phyloP scores from a whole-genome alignment of 1,140 invertebrate species.

The Drosophila micromelanica region DNA sequence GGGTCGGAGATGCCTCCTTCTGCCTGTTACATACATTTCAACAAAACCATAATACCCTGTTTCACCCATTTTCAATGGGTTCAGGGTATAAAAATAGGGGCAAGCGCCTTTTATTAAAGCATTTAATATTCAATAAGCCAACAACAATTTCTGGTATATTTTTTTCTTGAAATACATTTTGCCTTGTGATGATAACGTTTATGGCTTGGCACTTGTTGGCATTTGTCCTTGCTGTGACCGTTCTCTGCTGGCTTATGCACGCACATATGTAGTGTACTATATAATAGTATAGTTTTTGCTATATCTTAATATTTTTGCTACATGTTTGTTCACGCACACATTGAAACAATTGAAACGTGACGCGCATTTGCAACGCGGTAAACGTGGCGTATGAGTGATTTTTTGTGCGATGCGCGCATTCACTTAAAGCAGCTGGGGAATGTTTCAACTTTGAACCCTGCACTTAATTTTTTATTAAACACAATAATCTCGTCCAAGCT shows the following conservation, averaged over 20 bases:
- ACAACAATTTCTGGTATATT: background rate
- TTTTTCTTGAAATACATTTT: conserved; percentile 12
- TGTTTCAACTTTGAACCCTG: conserved; percentile 72
- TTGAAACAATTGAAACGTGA: conserved; percentile 79
- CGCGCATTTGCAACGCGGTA: conserved; percentile 56
- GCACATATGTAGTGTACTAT: conserved; percentile 38
- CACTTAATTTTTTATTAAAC: conserved; percentile 80
- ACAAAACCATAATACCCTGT: too few species aligned
- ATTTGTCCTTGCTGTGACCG: conserved; percentile 75
- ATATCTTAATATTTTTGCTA: conserved; percentile 68
- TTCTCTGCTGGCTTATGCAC: conserved; percentile 10
- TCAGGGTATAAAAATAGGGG: too few species aligned
- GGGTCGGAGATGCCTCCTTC: too few species aligned
- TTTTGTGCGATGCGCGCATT: conserved; percentile 40
- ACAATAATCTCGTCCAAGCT: conserved; percentile 58
- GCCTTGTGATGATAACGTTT: conserved; percentile 64
- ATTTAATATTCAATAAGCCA: conserved; percentile 15
- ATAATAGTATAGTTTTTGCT: conserved; percentile 35
- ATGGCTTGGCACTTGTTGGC: conserved; percentile 68
- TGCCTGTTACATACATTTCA: too few species aligned
- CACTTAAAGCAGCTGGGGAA: conserved; percentile 68
- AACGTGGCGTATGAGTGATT: conserved; percentile 69
- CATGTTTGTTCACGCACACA: conserved; percentile 63
- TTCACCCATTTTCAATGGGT: too few species aligned
- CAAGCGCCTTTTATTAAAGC: background rate